These are phyloP conservation scores for Eucera pruinosa DNA, from an alignment of 2,888 invertebrate species.

Conservation along the genomic window DNA sequence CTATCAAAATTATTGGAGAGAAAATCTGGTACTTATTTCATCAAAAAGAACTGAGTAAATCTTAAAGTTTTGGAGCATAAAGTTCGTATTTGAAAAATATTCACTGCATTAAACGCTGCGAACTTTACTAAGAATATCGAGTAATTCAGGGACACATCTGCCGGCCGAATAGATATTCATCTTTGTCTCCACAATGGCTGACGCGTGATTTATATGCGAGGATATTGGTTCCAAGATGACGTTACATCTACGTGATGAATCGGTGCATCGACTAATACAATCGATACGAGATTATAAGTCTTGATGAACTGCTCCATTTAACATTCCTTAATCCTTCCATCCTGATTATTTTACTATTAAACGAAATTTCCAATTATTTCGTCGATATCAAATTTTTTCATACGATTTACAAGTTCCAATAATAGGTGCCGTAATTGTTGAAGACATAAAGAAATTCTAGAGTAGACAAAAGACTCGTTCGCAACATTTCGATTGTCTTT, in stretches of 20 bases:
- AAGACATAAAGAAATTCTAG: constrained; percentile 2
- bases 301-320: constrained; percentile 33
- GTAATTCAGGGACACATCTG: constrained; percentile 69
- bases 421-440: too few species aligned
- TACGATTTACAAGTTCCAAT: background rate
- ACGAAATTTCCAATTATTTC: background rate
- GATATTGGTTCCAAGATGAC: constrained; percentile 77
- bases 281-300: constrained; percentile 56
- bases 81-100: constrained; percentile 27
- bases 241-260: constrained; percentile 72
- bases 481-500: background rate
- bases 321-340: background rate
- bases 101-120: constrained; percentile 32
- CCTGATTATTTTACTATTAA: background rate
- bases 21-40: too few species aligned
- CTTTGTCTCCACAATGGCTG: constrained; percentile 74
- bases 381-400: background rate
- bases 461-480: background rate
- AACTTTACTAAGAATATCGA: constrained; percentile 62
- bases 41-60: too few species aligned
- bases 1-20: too few species aligned
- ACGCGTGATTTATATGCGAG: constrained; percentile 75
- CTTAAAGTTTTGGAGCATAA: background rate
- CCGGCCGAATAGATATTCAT: constrained; percentile 71
- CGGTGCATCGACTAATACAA: constrained; percentile 61